Percentiles rank a stretch among this genome's conserved stretches.
phyloP scores from a whole-genome alignment of 2,797 vertebrate genomes.

The Rhinella marina region DNA sequence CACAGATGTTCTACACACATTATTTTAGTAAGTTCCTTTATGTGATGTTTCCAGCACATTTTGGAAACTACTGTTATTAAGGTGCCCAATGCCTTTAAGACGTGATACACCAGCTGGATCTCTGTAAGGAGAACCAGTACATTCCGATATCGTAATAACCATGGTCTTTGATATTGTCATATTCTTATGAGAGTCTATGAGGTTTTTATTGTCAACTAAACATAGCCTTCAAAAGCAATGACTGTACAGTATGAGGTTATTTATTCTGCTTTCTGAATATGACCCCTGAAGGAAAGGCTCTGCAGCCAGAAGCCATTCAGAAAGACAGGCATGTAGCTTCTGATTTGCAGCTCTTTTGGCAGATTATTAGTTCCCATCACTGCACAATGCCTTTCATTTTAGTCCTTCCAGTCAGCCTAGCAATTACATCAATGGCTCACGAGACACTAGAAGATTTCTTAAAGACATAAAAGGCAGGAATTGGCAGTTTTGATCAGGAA shows the following conservation, averaged over 20 bases:
- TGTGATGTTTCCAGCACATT: too few species aligned
- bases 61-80: too few species aligned
- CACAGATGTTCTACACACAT: too few species aligned
- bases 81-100: too few species aligned
- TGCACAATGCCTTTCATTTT: slow-evolving; percentile 59
- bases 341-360: slow-evolving; percentile 45
- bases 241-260: slow-evolving; percentile 5
- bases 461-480: slow-evolving; percentile 47
- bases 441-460: slow-evolving; percentile 44
- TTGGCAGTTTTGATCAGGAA: slow-evolving; percentile 59
- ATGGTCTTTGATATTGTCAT: background rate
- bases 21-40: too few species aligned
- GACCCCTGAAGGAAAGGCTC: slow-evolving; percentile 35
- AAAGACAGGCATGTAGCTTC: slow-evolving; percentile 49
- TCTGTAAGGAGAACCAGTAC: too few species aligned
- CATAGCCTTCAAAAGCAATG: background rate
- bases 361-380: slow-evolving; percentile 62
- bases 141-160: background rate
- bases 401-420: slow-evolving; percentile 45
- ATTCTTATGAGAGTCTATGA: background rate
- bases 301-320: slow-evolving; percentile 37
- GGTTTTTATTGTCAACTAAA: slow-evolving; percentile 1
- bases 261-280: slow-evolving; percentile 39
- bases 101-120: too few species aligned
- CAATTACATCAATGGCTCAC: slow-evolving; percentile 53